Percentiles rank a stretch among this genome's conserved stretches.
Evolutionary conservation across 2,888 invertebrate genomes (phyloP).

Genomic region (Rhingia rostrata): DNA sequence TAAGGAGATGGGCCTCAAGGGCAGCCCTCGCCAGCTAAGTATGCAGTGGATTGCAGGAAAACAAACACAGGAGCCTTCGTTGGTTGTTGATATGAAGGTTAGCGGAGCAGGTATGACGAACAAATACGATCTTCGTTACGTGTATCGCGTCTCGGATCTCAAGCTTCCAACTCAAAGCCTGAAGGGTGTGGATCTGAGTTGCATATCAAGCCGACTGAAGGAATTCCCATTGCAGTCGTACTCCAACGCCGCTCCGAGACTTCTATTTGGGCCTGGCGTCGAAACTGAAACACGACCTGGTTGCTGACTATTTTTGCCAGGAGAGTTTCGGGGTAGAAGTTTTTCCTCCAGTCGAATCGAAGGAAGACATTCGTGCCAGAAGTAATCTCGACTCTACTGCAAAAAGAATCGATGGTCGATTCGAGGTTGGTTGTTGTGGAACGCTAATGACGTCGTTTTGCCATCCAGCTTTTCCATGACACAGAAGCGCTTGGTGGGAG

Average conservation of each 20-base stretch:
- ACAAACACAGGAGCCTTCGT: background rate
- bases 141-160: background rate
- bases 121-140: background rate
- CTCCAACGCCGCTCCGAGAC: slow-evolving; percentile 23
- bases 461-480: slow-evolving; percentile 60
- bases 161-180: slow-evolving; percentile 54
- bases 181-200: slow-evolving; percentile 3
- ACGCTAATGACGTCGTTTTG: slow-evolving; percentile 33
- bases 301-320: background rate
- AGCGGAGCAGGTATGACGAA: background rate
- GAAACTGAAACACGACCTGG: background rate
- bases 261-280: slow-evolving; percentile 38
- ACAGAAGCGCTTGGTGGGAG: slow-evolving; percentile 40
- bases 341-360: slow-evolving; percentile 1
- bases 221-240: slow-evolving; percentile 31
- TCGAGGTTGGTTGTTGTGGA: slow-evolving; percentile 34
- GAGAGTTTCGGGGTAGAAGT: background rate
- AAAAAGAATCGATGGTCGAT: no score
- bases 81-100: background rate
- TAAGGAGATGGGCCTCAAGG: slow-evolving; percentile 50
- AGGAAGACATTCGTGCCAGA: no score
- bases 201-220: background rate
- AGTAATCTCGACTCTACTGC: no score
- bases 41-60: slow-evolving; percentile 22
- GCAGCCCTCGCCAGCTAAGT: slow-evolving; percentile 42